A percentile compares a stretch with the other conserved stretches of the same genome.
Evolutionary conservation across 2,888 invertebrate genomes (phyloP).

Genomic region (Ectemnius cavifrons): DNA sequence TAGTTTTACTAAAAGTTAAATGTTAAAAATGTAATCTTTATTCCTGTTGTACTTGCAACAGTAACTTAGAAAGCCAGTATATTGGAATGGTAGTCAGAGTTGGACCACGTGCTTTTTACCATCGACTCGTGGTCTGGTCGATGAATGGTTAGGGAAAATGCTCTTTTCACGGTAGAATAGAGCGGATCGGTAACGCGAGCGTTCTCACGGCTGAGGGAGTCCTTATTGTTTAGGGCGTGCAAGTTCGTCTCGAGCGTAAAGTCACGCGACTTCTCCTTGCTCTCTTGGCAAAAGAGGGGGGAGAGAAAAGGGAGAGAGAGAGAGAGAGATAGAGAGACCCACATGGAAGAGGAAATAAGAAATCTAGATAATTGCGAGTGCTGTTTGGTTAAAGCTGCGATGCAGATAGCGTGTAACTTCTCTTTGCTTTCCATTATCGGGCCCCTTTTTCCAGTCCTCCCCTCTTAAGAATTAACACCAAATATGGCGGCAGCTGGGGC

Average conservation of each 20-base stretch:
- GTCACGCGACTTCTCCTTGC: slow-evolving; percentile 54
- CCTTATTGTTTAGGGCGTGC: slow-evolving; percentile 53
- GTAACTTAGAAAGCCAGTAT: too few species aligned
- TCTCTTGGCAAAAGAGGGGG: too few species aligned
- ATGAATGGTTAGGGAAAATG: slow-evolving; percentile 11
- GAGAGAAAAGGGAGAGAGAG: too few species aligned
- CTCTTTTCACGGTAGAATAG: slow-evolving; percentile 41
- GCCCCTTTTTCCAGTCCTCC: not conserved
- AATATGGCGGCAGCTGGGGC: not conserved
- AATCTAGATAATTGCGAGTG: slow-evolving; percentile 55
- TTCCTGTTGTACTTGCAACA: too few species aligned
- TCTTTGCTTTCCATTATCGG: slow-evolving; percentile 7
- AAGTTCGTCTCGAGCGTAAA: slow-evolving; percentile 56
- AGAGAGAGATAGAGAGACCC: not conserved
- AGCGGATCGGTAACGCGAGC: slow-evolving; percentile 38
- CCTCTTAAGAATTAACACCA: slow-evolving; percentile 15
- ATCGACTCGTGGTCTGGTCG: not conserved
- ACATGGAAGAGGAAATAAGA: slow-evolving; percentile 58
- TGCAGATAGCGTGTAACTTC: slow-evolving; percentile 38
- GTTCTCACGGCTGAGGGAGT: slow-evolving; percentile 60
- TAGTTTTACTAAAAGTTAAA: too few species aligned
- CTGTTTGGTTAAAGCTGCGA: slow-evolving; percentile 39
- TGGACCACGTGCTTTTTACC: too few species aligned
- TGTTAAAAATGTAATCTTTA: too few species aligned
- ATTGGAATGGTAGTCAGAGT: too few species aligned